Conservation (phyloP, 2,797 vertebrate genomes). For the Gymnoscopelus microlampas region DNA sequence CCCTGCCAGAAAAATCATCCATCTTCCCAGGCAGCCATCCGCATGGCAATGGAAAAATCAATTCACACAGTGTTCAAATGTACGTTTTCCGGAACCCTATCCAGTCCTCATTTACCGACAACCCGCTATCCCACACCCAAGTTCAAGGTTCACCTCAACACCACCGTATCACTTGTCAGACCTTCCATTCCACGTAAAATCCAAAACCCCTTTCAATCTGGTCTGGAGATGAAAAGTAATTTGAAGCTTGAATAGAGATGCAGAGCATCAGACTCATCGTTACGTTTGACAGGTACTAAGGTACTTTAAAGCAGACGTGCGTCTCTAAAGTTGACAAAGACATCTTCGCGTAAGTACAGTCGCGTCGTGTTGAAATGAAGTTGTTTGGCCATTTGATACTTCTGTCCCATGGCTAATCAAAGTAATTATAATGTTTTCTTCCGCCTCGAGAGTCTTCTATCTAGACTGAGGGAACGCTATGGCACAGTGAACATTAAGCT, state of each 20-base stretch:
- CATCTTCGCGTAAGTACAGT: slow-evolving; percentile 1
- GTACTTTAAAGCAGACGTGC: slow-evolving; percentile 3
- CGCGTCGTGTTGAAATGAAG: slow-evolving; percentile 23
- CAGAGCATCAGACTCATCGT: slow-evolving; percentile 11
- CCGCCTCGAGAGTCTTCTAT: slow-evolving; percentile 46
- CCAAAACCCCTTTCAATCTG: slow-evolving; percentile 2
- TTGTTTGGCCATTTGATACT: slow-evolving; percentile 44
- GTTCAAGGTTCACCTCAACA: slow-evolving; percentile 38
- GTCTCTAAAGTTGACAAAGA: slow-evolving; percentile 18
- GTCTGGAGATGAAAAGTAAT: slow-evolving; percentile 21
- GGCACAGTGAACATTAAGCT: slow-evolving; percentile 62
- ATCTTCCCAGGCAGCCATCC: slow-evolving; percentile 51
- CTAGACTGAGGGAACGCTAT: slow-evolving; percentile 38
- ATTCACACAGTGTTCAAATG: slow-evolving; percentile 29
- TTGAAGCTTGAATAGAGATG: slow-evolving; percentile 2
- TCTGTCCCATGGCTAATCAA: slow-evolving; percentile 51
- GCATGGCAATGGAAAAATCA: slow-evolving; percentile 30
- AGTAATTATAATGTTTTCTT: slow-evolving; percentile 62
- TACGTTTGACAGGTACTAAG: slow-evolving; percentile 17
- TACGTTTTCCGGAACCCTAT: slow-evolving; percentile 34
- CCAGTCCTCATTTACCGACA: slow-evolving; percentile 45
- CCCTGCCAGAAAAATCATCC: slow-evolving; percentile 43
- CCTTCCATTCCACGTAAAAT: slow-evolving; percentile 24
- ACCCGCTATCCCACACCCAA: slow-evolving; percentile 40
- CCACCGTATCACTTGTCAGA: slow-evolving; percentile 18